phyloP scores from a whole-genome alignment of 2,888 invertebrate species.

The Drosophila kambysellisi region DNA sequence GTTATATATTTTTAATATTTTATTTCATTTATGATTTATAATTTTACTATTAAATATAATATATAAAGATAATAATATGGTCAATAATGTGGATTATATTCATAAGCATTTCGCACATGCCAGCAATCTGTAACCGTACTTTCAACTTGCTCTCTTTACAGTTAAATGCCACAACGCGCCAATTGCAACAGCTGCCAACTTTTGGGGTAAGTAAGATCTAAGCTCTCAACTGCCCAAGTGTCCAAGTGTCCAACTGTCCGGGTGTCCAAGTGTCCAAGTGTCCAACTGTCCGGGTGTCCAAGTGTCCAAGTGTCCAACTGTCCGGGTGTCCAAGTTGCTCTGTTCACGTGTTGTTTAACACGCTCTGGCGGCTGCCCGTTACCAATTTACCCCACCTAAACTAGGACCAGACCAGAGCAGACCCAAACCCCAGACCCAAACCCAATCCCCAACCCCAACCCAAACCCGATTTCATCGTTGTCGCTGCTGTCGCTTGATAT shows the following conservation, averaged over 20 bases:
- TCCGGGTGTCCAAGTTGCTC: constrained; percentile 30
- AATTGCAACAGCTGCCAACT: constrained; percentile 36
- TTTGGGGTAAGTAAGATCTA: constrained; percentile 52
- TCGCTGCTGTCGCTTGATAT: constrained; percentile 51
- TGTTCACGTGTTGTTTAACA: constrained; percentile 62
- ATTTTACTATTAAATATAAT: background rate
- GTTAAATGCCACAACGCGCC: constrained; percentile 21
- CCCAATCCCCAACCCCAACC: background rate
- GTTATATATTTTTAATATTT: too few relatives aligned
- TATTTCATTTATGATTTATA: too few relatives aligned
- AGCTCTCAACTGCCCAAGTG: background rate
- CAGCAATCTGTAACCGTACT: constrained; percentile 15
- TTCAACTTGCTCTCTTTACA: constrained; percentile 35
- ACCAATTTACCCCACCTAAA: constrained; percentile 34
- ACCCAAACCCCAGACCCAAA: background rate
- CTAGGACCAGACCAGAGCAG: background rate
- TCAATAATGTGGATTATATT: background rate
- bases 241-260: constrained; percentile 6
- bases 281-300: constrained; percentile 19
- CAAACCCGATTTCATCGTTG: constrained; percentile 1
- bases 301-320: constrained; percentile 16
- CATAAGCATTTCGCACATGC: background rate
- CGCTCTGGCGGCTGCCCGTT: constrained; percentile 56
- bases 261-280: constrained; percentile 9
- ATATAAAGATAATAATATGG: background rate